Percentiles rank a stretch among this genome's conserved stretches.
phyloP scores from a whole-genome alignment of 2,888 invertebrate genomes.

The Nudaria mundana region DNA sequence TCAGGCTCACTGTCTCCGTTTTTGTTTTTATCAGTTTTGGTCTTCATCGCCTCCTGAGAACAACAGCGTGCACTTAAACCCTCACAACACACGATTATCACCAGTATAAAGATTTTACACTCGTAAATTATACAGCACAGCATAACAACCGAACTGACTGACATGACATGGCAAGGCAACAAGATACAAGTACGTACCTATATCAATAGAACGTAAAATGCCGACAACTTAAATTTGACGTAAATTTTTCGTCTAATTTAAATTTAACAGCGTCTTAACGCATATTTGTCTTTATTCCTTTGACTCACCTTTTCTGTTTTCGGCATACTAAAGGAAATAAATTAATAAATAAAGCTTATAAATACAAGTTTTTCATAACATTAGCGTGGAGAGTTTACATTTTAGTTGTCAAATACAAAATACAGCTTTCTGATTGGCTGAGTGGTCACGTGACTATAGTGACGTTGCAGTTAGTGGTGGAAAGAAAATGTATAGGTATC shows the following conservation, averaged over 20 bases:
- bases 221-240: conserved; percentile 54
- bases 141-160: conserved; percentile 67
- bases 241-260: conserved; percentile 24
- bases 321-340: conserved; percentile 46
- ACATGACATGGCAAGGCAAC: conserved; percentile 70
- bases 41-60: conserved; percentile 81
- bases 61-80: conserved; percentile 62
- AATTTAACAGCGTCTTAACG: conserved; percentile 10
- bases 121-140: conserved; percentile 67
- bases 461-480: conserved; percentile 51
- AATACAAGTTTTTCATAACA: conserved; percentile 54
- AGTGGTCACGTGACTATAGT: conserved; percentile 54
- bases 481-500: background rate
- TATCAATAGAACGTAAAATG: conserved; percentile 51
- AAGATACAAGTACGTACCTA: conserved; percentile 14
- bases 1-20: conserved; percentile 79
- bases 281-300: conserved; percentile 20
- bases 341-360: conserved; percentile 52
- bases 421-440: conserved; percentile 40
- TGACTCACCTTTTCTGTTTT: conserved; percentile 63
- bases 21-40: conserved; percentile 81
- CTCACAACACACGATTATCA: conserved; percentile 61
- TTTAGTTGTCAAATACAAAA: conserved; percentile 49
- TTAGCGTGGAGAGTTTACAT: conserved; percentile 55
- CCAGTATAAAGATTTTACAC: conserved; percentile 56